phyloP scores from a whole-genome alignment of 2,113 vertebrate species.

The Eubucco bourcierii region DNA sequence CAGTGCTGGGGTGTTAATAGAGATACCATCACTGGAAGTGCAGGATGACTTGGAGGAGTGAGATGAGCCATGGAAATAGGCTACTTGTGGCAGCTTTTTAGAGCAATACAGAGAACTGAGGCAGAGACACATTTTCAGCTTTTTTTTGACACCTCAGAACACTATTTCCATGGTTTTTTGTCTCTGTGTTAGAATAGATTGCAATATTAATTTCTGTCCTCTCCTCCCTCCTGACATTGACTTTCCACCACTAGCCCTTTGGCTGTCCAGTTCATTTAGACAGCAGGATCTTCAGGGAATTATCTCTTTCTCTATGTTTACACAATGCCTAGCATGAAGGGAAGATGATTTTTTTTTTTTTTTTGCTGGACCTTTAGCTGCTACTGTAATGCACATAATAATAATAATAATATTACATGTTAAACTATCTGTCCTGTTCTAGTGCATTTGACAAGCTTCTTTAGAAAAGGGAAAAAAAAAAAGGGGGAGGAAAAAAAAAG shows the following conservation, averaged over 20 bases:
- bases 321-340: background rate
- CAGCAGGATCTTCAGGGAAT: background rate
- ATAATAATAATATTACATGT: slow-evolving; percentile 34
- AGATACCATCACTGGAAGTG: background rate
- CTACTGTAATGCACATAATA: background rate
- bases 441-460: background rate
- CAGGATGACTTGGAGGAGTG: background rate
- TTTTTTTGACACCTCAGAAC: background rate
- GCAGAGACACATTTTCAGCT: background rate
- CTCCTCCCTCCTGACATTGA: background rate
- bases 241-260: background rate
- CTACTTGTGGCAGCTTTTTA: background rate
- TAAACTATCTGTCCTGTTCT: background rate
- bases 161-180: background rate
- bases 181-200: background rate
- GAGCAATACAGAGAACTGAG: background rate
- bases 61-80: background rate
- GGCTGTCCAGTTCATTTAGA: background rate
- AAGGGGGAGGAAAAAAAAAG: too few species aligned
- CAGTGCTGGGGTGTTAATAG: background rate
- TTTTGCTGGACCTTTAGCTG: background rate
- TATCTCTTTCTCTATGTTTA: background rate
- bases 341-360: background rate
- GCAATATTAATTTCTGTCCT: slow-evolving; percentile 23
- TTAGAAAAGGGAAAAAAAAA: background rate